These are phyloP conservation scores for Arothron firmamentum DNA, from an alignment of 2,113 vertebrate genomes.

Conservation along the genomic window DNA sequence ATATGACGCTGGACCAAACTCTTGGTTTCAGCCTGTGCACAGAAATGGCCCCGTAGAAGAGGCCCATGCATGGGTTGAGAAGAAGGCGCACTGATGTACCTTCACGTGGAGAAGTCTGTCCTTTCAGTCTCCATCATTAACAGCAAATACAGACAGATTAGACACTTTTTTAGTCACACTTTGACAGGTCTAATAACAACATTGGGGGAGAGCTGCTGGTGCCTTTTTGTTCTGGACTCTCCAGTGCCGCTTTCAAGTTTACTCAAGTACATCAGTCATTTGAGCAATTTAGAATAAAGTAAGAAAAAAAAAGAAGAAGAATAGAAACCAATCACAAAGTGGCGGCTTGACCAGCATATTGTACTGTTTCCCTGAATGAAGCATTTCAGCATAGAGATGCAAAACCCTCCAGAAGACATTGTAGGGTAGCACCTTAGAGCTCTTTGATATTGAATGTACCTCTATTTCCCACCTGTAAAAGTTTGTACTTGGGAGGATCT, in stretches of 20 bases:
- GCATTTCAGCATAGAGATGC: constrained; percentile 64
- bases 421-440: constrained; percentile 85
- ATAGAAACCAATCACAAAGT: constrained; percentile 9
- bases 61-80: constrained; percentile 8
- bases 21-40: constrained; percentile 31
- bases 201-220: background rate
- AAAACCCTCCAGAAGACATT: constrained; percentile 53
- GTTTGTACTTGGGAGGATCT: constrained; percentile 69
- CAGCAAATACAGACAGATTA: constrained; percentile 3
- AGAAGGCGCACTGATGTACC: constrained; percentile 1
- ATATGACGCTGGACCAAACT: constrained; percentile 42
- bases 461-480: constrained; percentile 70
- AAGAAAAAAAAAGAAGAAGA: constrained; percentile 7
- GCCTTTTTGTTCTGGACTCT: background rate
- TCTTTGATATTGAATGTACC: constrained; percentile 74
- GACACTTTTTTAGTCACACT: constrained; percentile 6
- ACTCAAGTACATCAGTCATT: background rate
- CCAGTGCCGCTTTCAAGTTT: too few relatives aligned
- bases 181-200: constrained; percentile 1
- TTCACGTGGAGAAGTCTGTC: constrained; percentile 12
- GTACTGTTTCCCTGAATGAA: constrained; percentile 54
- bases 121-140: constrained; percentile 10
- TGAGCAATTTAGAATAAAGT: constrained; percentile 1
- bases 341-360: constrained; percentile 42
- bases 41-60: constrained; percentile 37